Evolutionary conservation across 1,140 invertebrate species (phyloP), one percentile per base, ranked within the genome.

Genomic region (Ptiloglossa arizonensis): DNA sequence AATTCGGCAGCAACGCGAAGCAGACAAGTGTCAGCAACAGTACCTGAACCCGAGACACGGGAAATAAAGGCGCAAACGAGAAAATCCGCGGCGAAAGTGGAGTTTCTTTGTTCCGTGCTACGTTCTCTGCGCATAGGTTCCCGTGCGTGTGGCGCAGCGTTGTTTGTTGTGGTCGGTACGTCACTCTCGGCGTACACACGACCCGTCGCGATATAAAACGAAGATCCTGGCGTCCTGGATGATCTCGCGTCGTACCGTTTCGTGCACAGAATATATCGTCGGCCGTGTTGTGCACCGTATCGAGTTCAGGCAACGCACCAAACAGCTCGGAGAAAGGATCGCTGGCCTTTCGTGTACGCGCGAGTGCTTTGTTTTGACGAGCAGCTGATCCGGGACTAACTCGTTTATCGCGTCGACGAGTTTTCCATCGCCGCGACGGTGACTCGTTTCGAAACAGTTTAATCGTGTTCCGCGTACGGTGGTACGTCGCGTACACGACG

Each of bases 291-390:
- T 44, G 48, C 4, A 11, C 4, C 24, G 35, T 22, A 9, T 17
- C n/a, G 9, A 6, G 24, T 24, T 19, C 11, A 38, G 46, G 32
- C 56, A 73, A 24, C 50, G 64, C 24, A 29, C 52, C 27, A 29
- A 38, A 15, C 29, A 46, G 52, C 22, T 57, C 38, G 32, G 29
- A 50, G 71, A 60, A 50, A 62, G 52, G 44, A 77, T 48, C 56
- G 56, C n/a, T 48, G 41, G 70, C 54, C 74, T 32, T 60, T 54
- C 44, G 75, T 44, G 66, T 62, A 70, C 68, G 76, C 79, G 87
- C 80, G 69, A 87, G 83, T 88, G 87, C 89, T 90, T 91, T 91
- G 89, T 91, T 92, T 91, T 90, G 89, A 81, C 80, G 83, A 91
- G 88, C 89, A 91, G 90, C 89, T 92, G 89, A 91, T 90, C 81